Base-by-base conservation (phyloP, 2,797 vertebrate genomes). In the Lepidocolaptes lacrymiger region DNA sequence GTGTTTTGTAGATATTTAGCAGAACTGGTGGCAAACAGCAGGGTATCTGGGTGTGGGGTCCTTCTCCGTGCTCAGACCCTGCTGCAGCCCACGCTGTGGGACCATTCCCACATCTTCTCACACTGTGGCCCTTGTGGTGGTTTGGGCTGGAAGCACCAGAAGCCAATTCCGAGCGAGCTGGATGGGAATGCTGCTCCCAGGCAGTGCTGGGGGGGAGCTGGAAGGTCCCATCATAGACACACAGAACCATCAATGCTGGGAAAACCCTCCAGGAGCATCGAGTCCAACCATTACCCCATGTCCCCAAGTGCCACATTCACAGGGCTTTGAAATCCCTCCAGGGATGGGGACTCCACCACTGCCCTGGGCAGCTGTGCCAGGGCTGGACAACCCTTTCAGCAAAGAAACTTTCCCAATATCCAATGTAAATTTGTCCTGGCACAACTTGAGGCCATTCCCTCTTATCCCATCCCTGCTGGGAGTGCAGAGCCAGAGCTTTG, bases 21-120 rank as follows among this genome's bases (percentile, higher is more conserved):
- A 26, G 51, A 26, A 28, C 0, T 1, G 36, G 17, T 11, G 30
- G 12, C 14, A 68, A 46, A 23, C 0, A 5, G 0, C 5, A 1
- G 56, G 56, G 10, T 14, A 10, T 15, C 7, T 6, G 24, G 8
- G 7, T 10, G 41, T 5, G 34, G 41, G 46, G 59, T 49, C 46
- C 26, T 26, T 16, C 6, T 5, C 13, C 11, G 37, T 4, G 0
- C 18, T 34, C 63, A 16, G 41, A 3, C 26, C n/a, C 49, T 5
- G 43, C 48, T 14, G 26, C 14, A 43, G 34, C 36, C 39, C 56
- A 13, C 34, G 6, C 14, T n/a, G 37, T 3, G 28, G 24, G 68
- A n/a, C 16, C 12, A 3, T 26, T 18, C 54, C 48, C 39, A 28
- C 44, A 21, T 27, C 41, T 63, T 16, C n/a, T 37, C 46, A 17